A percentile compares a stretch with the other conserved stretches of the same genome.
Conservation (phyloP, 2,113 vertebrate species). For the Larimichthys polyactis region DNA sequence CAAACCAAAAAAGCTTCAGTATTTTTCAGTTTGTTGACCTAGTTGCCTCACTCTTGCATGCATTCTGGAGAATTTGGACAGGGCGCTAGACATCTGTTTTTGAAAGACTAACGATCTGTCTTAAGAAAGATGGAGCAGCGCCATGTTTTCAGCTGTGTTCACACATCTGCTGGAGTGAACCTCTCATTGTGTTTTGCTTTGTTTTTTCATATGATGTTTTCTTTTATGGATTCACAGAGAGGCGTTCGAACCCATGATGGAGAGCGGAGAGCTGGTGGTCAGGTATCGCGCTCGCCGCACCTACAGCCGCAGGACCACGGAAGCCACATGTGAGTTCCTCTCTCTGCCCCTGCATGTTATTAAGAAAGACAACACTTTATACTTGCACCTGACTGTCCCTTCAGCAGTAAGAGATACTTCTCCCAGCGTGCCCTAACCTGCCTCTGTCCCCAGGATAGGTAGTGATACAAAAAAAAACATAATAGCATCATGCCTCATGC, state of each 20-base stretch:
- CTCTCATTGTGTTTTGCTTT: conserved; percentile 15
- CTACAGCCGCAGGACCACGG: conserved; percentile 91
- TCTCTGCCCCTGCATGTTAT: neutral
- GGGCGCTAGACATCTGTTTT: conserved; percentile 34
- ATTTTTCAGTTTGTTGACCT: conserved; percentile 21
- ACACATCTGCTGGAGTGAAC: neutral
- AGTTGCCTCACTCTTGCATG: conserved; percentile 18
- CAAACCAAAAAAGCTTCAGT: conserved; percentile 48
- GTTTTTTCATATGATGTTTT: neutral
- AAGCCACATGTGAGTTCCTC: conserved; percentile 89
- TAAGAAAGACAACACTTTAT: conserved; percentile 6
- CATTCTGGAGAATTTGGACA: conserved; percentile 21
- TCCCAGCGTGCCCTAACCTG: conserved; percentile 50
- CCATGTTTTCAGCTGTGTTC: conserved; percentile 45
- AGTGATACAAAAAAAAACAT: neutral
- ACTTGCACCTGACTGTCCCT: neutral
- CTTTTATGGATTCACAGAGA: conserved; percentile 79
- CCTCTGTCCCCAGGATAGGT: conserved; percentile 8
- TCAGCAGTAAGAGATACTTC: neutral
- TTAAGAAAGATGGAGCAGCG: neutral
- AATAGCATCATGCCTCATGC: neutral
- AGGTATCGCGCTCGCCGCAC: conserved; percentile 90
- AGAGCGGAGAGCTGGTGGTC: conserved; percentile 93
- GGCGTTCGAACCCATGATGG: conserved; percentile 91
- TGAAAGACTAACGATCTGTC: conserved; percentile 3